Base-by-base conservation (phyloP, 2,888 invertebrate species). In the Drosophila fungiperda region DNA sequence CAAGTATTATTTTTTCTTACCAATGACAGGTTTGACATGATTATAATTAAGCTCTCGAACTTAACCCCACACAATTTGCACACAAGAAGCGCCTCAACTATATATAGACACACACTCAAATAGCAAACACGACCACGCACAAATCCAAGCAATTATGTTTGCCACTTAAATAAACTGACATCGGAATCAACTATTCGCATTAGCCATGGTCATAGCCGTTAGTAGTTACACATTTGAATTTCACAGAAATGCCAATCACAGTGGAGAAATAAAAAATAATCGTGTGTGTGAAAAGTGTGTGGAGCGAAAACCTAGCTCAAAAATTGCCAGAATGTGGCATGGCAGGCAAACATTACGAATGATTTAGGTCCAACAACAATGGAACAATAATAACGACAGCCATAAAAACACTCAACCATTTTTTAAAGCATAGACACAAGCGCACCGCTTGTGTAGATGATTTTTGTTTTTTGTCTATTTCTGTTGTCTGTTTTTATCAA, bases 271-370 rank as follows among this genome's bases (percentile, higher is more conserved):
- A 75, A 78, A 72, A 68, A 60, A 75, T 62, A 75, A 66, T 57
- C 54, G 52, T 54, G 45, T 58, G 50, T 58, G 54, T 61, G 49
- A 17, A 26, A 26, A 26, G 7, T 12, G 20, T 29, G 26, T 45
- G 48, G 40, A 61, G 40, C 29, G 48, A 20, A 65, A 68, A 87
- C 86, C 86, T 75, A 73, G 72, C 87, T 87, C 86, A 87, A 85
- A 87, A 66, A 76, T 69, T 68, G 54, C 52, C 64, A 75, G 45
- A 67, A 65, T 68, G 59, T 81, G 78, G 78, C 78, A 87, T 84
- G 88, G 76, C 88, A 86, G 83, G 73, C 78, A 73, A 71, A 72
- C 81, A 86, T 87, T 84, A 78, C 73, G 73, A 76, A 78, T 87
- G 87, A 87, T 86, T 84, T 84, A 73, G 86, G 87, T 83, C 66